Evolutionary conservation across 2,113 vertebrate genomes (phyloP).

Genomic region (Glaucidium brasilianum): DNA sequence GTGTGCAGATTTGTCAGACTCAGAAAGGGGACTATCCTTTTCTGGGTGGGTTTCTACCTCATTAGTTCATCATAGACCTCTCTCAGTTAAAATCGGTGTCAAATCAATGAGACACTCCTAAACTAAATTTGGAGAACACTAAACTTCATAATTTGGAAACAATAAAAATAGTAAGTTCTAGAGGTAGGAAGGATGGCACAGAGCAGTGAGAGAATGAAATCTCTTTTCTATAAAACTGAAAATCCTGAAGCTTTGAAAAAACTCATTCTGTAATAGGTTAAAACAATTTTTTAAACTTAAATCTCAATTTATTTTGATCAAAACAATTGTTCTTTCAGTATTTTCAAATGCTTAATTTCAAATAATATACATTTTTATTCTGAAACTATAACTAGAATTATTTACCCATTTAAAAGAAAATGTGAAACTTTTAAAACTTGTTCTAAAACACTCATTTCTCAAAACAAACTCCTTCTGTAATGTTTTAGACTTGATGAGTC

Average conservation of each 20-base stretch:
- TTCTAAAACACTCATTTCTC: neutral
- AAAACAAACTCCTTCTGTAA: neutral
- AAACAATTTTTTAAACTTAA: neutral
- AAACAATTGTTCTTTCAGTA: neutral
- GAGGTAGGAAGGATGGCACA: neutral
- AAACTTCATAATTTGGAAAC: neutral
- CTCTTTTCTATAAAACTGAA: neutral
- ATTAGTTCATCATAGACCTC: neutral
- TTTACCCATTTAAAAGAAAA: neutral
- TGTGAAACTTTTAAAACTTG: neutral
- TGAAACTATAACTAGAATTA: neutral
- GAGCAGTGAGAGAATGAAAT: neutral
- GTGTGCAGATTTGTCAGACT: neutral
- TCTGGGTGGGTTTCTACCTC: neutral
- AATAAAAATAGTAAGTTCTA: neutral
- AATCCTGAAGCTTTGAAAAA: neutral
- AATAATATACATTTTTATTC: neutral
- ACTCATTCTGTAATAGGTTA: rapidly evolving
- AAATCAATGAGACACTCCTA: neutral
- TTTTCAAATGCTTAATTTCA: neutral
- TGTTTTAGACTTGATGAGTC: neutral
- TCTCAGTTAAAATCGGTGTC: neutral
- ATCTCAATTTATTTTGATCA: neutral
- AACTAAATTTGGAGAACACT: neutral
- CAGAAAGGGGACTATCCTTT: neutral